phyloP scores from a whole-genome alignment of 2,113 vertebrate genomes.

The Vulpes vulpes region DNA sequence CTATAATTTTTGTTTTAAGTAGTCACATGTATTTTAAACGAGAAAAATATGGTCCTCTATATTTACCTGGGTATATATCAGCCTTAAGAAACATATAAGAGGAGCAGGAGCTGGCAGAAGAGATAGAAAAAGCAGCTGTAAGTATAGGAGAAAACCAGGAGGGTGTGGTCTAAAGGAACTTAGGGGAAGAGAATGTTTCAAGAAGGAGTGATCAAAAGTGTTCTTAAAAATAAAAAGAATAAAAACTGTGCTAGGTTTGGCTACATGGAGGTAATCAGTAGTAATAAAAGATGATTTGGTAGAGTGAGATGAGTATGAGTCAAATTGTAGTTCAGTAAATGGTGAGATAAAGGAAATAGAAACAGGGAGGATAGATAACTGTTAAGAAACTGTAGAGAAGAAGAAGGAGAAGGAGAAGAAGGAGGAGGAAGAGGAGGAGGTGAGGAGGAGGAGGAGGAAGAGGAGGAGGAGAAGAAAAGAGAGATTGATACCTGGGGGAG shows the following conservation, averaged over 20 bases:
- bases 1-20: slow-evolving; percentile 54
- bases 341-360: neutral
- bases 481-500: neutral
- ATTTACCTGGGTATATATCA: neutral
- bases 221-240: neutral
- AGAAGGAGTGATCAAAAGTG: neutral
- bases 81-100: slow-evolving; percentile 11
- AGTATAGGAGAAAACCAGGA: neutral
- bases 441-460: too few relatives aligned
- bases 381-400: neutral
- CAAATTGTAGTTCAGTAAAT: neutral
- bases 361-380: neutral
- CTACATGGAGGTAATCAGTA: neutral
- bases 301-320: neutral
- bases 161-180: neutral
- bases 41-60: neutral
- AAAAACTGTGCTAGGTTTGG: neutral
- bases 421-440: too few relatives aligned
- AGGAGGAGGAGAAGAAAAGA: neutral
- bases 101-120: neutral
- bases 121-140: neutral
- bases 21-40: slow-evolving; percentile 35
- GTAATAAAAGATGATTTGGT: neutral
- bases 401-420: neutral
- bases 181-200: neutral